phyloP scores from a whole-genome alignment of 2,113 vertebrate species.

The Cacatua alba region DNA sequence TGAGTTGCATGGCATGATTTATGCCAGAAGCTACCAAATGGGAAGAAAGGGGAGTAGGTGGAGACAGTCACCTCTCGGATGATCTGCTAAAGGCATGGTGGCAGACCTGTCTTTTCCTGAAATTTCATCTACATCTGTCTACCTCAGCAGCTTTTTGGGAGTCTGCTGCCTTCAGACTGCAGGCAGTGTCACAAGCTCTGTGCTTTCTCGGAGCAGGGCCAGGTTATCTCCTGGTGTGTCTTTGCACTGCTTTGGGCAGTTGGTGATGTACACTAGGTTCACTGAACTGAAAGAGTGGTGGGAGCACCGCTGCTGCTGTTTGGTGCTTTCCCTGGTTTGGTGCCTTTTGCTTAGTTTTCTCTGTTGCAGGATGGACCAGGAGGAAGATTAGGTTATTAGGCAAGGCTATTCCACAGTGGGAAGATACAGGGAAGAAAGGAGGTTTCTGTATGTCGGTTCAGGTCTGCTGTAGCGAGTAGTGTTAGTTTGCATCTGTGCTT shows the following conservation, averaged over 20 bases:
- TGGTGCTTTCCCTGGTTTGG: not conserved
- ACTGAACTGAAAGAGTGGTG: not conserved
- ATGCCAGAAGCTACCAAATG: not conserved
- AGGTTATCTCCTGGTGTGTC: not conserved
- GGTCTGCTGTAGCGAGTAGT: not conserved
- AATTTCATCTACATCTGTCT: not conserved
- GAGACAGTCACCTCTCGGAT: not conserved
- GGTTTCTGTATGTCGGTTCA: not conserved
- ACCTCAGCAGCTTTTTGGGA: not conserved
- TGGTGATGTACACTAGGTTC: not conserved
- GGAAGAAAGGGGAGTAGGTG: not conserved
- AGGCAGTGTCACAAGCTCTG: not conserved
- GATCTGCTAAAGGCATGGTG: not conserved
- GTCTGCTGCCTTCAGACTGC: not conserved
- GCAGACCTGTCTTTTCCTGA: not conserved
- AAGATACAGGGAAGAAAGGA: not conserved
- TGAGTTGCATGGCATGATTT: rapidly evolving
- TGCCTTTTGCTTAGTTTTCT: not conserved
- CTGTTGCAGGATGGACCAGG: not conserved
- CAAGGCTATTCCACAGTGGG: not conserved
- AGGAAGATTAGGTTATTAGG: not conserved
- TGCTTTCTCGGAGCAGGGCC: not conserved
- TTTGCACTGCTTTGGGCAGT: not conserved
- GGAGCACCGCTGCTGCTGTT: not conserved
- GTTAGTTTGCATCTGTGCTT: not conserved